Evolutionary conservation across 1,140 invertebrate species (phyloP), one percentile per base, ranked within the genome.

Genomic region (Pararge aegeria): DNA sequence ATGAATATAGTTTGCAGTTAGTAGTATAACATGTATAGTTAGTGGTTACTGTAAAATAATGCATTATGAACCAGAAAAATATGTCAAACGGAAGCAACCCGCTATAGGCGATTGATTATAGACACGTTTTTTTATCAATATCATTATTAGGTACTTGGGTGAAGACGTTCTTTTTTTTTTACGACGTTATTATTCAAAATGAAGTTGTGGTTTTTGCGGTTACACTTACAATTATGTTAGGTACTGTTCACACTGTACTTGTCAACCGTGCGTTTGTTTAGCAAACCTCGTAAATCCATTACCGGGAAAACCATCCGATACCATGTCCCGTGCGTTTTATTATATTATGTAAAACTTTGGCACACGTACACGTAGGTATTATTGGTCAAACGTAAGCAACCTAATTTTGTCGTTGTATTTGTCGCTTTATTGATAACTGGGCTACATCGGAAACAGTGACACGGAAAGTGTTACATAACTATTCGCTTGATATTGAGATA

Each of bases 141-240:
- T 79, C 70, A 85, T 85, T 78, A 80, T 73, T 46, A 34, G 30
- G 7, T 70, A 68, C 61, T 73, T 67, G 68, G 74, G 78, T 75
- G 64, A 76, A 78, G 73, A 72, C 73, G 64, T 71, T 78, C 78
- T 81, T 81, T 79, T 80, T 79, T 80, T 79, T 68, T 70, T 75
- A 73, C 67, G 61, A 60, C 77, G 68, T 78, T 80, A 83, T 80
- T 75, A 72, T 71, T 67, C 64, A 64, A 73, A 74, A 76, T 83
- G 79, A 80, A 79, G 71, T 75, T 71, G 75, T 75, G 71, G 68
- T 83, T 86, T 86, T 82, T 86, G 73, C 61, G 62, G 56, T 66
- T 66, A 61, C 55, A 66, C 55, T 72, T 68, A 55, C 68, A 64
- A 74, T 71, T 60, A 66, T 29, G 6, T 46, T 20, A 46, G 42